phyloP scores from a whole-genome alignment of 2,797 vertebrate genomes.

The Lophius americanus region DNA sequence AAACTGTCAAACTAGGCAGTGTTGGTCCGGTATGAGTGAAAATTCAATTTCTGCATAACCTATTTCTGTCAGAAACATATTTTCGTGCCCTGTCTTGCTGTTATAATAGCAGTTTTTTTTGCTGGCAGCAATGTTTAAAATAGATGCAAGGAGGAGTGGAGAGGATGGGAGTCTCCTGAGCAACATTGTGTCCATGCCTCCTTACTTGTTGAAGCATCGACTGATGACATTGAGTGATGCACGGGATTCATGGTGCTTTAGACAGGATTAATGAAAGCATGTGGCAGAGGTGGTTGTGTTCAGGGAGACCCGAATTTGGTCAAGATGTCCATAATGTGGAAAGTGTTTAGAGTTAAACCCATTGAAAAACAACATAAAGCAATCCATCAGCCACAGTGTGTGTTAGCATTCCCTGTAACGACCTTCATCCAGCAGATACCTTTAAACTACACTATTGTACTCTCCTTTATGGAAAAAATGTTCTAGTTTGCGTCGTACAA shows the following conservation, averaged over 20 bases:
- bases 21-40: no score
- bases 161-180: no score
- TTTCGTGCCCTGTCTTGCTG: no score
- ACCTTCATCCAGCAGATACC: constrained; percentile 26
- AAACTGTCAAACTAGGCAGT: no score
- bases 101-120: no score
- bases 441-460: constrained; percentile 6
- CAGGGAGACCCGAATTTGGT: constrained; percentile 40
- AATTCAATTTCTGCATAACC: no score
- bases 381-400: constrained; percentile 19
- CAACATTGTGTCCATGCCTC: constrained; percentile 6
- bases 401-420: constrained; percentile 16
- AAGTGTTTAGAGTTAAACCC: constrained; percentile 13
- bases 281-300: constrained; percentile 32
- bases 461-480: not conserved
- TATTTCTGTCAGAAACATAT: no score
- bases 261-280: constrained; percentile 18
- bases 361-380: constrained; percentile 29
- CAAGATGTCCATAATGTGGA: constrained; percentile 22
- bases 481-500: not conserved
- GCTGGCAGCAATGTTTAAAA: no score
- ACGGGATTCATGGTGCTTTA: constrained; percentile 15
- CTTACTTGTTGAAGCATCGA: no score
- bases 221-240: constrained; percentile 11
- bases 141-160: no score